Conservation (phyloP, 92 coral and sea anemone species). For the Porites divaricata region DNA sequence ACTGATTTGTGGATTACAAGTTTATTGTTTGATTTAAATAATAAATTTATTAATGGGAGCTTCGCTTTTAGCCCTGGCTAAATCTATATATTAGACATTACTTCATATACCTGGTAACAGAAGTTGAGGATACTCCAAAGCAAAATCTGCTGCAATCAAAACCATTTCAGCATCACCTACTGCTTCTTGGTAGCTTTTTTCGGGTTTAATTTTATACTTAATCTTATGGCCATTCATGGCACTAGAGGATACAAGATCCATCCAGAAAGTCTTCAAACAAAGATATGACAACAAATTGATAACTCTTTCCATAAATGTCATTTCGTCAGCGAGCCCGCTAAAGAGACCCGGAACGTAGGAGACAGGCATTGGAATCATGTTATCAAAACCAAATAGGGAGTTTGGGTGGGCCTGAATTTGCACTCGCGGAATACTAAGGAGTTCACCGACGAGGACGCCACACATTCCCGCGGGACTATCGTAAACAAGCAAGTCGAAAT, state of each 20-base stretch:
- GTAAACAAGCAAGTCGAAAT: conserved; percentile 40
- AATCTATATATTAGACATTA: too few relatives aligned
- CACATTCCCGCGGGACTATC: conserved; percentile 38
- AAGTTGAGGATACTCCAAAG: too few relatives aligned
- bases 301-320: conserved; percentile 60
- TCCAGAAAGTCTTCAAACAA: neutral
- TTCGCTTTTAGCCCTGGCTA: too few relatives aligned
- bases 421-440: conserved; percentile 43
- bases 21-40: too few relatives aligned
- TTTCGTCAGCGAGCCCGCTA: conserved; percentile 34
- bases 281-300: conserved; percentile 31
- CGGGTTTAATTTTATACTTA: conserved; percentile 20
- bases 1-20: too few relatives aligned
- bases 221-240: conserved; percentile 3
- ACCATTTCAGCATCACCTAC: too few relatives aligned
- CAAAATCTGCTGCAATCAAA: too few relatives aligned
- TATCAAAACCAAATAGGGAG: conserved; percentile 1
- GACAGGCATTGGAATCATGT: neutral
- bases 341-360: conserved; percentile 52
- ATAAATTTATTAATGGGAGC: too few relatives aligned
- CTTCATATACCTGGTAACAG: too few relatives aligned
- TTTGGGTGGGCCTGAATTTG: conserved; percentile 45
- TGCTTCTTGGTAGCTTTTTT: too few relatives aligned
- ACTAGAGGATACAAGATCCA: neutral
- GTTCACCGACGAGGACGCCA: conserved; percentile 44